Percentiles rank a stretch among this genome's conserved stretches.
phyloP scores from a whole-genome alignment of 1,140 invertebrate species.

The Macrotrachela quadricornifera region DNA sequence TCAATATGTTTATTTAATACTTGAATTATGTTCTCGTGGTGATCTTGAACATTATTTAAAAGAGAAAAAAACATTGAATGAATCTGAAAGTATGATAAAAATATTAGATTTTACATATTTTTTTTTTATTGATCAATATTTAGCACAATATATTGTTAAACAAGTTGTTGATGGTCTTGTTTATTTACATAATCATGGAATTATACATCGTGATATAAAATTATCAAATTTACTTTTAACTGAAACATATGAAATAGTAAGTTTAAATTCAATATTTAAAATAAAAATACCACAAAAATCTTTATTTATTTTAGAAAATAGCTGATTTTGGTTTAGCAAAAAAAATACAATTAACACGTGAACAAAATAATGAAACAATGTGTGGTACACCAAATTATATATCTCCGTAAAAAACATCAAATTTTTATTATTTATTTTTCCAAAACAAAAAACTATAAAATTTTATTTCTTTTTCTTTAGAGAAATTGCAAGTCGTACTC shows the following conservation, averaged over 20 bases:
- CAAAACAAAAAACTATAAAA: no score
- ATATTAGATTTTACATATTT: background rate
- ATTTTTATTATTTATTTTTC: no score
- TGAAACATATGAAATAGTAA: constrained; percentile 56
- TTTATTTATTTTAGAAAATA: constrained; percentile 47
- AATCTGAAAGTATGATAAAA: constrained; percentile 36
- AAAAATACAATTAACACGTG: constrained; percentile 48
- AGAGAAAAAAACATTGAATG: constrained; percentile 21
- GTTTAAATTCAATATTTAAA: constrained; percentile 15
- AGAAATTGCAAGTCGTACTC: no score
- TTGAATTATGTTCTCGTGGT: constrained; percentile 73
- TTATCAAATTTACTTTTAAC: constrained; percentile 70
- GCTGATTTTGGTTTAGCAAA: constrained; percentile 88
- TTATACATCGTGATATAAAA: constrained; percentile 75
- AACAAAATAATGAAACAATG: constrained; percentile 84
- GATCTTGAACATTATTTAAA: constrained; percentile 59
- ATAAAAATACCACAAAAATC: no score
- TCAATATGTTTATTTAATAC: constrained; percentile 70
- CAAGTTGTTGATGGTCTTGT: constrained; percentile 72
- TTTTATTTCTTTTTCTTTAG: no score
- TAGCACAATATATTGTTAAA: constrained; percentile 50
- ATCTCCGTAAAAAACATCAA: constrained; percentile 34
- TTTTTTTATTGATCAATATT: no score
- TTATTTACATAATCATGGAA: constrained; percentile 70
- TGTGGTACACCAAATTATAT: constrained; percentile 97